Evolutionary conservation across 2,888 invertebrate species (phyloP).

Genomic region (Hetaerina titia): DNA sequence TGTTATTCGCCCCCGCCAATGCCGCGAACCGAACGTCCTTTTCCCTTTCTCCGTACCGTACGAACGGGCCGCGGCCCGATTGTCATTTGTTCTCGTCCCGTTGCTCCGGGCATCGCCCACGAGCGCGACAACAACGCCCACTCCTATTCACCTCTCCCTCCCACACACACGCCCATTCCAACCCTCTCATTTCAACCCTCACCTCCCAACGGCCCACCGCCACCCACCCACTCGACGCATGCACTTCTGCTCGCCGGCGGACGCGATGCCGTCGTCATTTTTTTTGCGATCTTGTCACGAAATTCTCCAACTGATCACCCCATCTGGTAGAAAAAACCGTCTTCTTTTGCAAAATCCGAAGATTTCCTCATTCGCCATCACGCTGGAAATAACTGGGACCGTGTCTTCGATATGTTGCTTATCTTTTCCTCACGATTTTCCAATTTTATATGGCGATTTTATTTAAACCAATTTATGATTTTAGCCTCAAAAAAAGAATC

Average conservation of each 20-base stretch:
- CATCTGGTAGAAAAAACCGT: background rate
- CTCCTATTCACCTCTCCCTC: background rate
- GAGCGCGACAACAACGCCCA: background rate
- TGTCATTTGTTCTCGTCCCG: constrained; percentile 35
- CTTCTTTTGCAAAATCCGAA: background rate
- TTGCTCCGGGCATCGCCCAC: constrained; percentile 49
- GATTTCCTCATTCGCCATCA: background rate
- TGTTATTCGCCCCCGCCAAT: constrained; percentile 11
- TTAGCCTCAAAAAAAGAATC: too few species aligned
- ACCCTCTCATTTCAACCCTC: background rate
- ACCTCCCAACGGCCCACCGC: background rate
- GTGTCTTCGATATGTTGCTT: too few species aligned
- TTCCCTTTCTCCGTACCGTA: background rate
- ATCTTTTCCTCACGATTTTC: background rate
- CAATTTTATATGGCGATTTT: background rate
- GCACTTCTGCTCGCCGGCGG: background rate
- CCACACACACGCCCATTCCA: background rate
- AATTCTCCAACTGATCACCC: background rate
- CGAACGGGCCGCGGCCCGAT: constrained; percentile 17
- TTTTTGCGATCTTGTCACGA: background rate
- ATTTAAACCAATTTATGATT: too few species aligned
- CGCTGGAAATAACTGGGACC: background rate
- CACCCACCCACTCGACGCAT: background rate
- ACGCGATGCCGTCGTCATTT: background rate
- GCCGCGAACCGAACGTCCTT: constrained; percentile 9